phyloP scores from a whole-genome alignment of 2,797 vertebrate species.

The Champsocephalus gunnari region DNA sequence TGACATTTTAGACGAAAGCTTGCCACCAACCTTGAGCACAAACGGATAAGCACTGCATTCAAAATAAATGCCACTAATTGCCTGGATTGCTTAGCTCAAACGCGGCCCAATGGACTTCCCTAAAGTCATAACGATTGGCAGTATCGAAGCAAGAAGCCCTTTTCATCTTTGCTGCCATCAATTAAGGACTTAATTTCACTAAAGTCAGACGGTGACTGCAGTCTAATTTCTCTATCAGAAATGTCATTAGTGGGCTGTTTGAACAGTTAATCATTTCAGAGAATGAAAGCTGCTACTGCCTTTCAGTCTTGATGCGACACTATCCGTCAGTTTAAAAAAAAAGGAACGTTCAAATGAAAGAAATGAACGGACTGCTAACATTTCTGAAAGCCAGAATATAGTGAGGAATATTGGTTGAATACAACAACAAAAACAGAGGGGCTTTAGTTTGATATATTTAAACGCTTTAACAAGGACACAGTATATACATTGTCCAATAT shows the following conservation, averaged over 20 bases:
- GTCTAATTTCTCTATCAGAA: slow-evolving; percentile 75
- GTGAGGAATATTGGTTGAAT: slow-evolving; percentile 21
- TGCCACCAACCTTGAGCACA: not conserved
- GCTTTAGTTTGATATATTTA: not conserved
- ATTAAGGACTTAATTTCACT: slow-evolving; percentile 74
- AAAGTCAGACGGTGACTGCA: slow-evolving; percentile 66
- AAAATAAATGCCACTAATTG: slow-evolving; percentile 57
- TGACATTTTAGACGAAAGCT: slow-evolving; percentile 45
- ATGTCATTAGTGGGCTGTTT: slow-evolving; percentile 79
- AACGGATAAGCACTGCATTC: slow-evolving; percentile 48
- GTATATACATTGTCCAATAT: not conserved
- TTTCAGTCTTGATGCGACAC: slow-evolving; percentile 60
- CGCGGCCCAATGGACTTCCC: slow-evolving; percentile 26
- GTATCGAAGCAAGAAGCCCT: slow-evolving; percentile 41
- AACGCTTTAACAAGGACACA: not conserved
- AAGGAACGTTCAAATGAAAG: slow-evolving; percentile 46
- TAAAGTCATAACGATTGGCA: slow-evolving; percentile 47
- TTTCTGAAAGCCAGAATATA: slow-evolving; percentile 34
- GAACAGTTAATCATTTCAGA: slow-evolving; percentile 76
- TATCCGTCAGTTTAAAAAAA: slow-evolving; percentile 37
- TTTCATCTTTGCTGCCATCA: slow-evolving; percentile 69
- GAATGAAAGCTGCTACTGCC: slow-evolving; percentile 49
- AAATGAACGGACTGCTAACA: slow-evolving; percentile 53
- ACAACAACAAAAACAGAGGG: not conserved
- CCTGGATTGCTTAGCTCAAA: slow-evolving; percentile 34